A percentile compares a stretch with the other conserved stretches of the same genome.
These are phyloP conservation scores for Harpagus bidentatus DNA, from an alignment of 2,113 vertebrate genomes.

Conservation along the genomic window DNA sequence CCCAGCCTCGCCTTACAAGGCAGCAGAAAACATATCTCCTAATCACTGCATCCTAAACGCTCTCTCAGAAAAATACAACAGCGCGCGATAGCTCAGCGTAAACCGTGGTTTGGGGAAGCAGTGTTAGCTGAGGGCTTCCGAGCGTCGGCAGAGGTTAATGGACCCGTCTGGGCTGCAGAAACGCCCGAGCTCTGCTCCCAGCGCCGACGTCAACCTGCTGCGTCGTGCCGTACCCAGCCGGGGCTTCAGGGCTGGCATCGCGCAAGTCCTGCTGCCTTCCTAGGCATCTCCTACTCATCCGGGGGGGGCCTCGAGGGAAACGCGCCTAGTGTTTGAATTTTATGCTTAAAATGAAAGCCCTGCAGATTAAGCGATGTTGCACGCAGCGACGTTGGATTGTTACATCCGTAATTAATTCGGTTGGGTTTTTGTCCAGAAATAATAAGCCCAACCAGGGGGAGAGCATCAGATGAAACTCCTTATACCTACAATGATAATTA, in stretches of 20 bases:
- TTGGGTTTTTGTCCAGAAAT: background rate
- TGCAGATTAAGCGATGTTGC: background rate
- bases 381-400: background rate
- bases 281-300: background rate
- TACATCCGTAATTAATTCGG: background rate
- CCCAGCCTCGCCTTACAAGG: background rate
- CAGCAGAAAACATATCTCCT: background rate
- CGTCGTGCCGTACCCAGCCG: accelerated
- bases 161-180: background rate
- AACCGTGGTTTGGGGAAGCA: background rate
- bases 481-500: background rate
- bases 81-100: background rate
- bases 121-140: background rate
- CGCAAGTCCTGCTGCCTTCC: background rate
- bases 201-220: background rate
- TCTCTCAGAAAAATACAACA: background rate
- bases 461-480: background rate
- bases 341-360: background rate
- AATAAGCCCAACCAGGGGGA: background rate
- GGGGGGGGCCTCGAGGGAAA: background rate
- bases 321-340: background rate
- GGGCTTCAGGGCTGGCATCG: background rate
- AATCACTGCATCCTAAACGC: background rate
- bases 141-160: background rate
- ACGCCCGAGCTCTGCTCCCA: background rate